Conservation (phyloP, 2,113 vertebrate species). For the Plecotus auritus region DNA sequence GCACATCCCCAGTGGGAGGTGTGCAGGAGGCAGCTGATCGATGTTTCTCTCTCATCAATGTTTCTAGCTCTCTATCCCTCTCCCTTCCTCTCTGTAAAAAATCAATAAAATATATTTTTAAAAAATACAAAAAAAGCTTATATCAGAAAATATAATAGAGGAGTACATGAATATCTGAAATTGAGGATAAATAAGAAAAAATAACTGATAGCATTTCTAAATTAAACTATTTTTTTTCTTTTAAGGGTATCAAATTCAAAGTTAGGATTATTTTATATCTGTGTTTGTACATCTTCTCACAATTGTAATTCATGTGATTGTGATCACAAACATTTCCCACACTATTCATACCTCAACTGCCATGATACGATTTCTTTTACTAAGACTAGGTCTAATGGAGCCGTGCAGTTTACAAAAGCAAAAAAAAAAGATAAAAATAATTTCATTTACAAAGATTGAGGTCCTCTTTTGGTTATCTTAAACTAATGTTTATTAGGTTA, state of each 20-base stretch:
- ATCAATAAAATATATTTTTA: too few species aligned
- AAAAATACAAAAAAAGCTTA: too few species aligned
- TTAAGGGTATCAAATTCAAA: slow-evolving; percentile 3
- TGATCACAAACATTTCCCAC: background rate
- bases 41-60: too few species aligned
- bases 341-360: background rate
- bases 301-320: background rate
- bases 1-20: too few species aligned
- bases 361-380: background rate
- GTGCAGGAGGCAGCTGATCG: too few species aligned
- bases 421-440: background rate
- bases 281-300: background rate
- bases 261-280: background rate
- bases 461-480: background rate
- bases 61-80: too few species aligned
- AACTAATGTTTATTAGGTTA: background rate
- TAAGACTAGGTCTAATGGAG: background rate
- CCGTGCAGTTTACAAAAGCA: background rate
- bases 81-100: too few species aligned
- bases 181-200: background rate
- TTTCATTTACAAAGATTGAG: background rate
- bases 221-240: background rate
- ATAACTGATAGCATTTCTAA: background rate
- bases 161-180: background rate
- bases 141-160: background rate